Base-by-base conservation (phyloP, 2,888 invertebrate species). In the Ariolimax columbianus region DNA sequence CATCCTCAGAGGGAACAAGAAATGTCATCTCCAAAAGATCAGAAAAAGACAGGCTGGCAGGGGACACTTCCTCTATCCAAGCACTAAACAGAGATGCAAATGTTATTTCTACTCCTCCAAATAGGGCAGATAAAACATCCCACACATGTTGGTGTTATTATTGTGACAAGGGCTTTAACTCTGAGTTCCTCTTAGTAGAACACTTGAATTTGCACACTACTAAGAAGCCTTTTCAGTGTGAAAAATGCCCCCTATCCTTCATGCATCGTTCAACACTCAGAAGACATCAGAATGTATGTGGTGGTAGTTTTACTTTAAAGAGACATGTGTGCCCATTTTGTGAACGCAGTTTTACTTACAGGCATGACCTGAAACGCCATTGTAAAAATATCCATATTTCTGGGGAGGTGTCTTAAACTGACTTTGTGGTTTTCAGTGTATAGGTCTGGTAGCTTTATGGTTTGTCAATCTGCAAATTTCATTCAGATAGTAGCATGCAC, bases 1-100 rank as follows among this genome's bases (percentile, higher is more conserved):
- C 72, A 79, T 84, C 84, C 84, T 79, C 84, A 84, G 84, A 84
- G 79, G 84, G 79, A 78, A 51, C 84, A 78, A 78, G 78, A 78
- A 70, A 51, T 78, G 79, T 40, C 77, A 63, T 30, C 78, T 72
- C 55, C 66, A 66, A 79, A 33, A 40, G 72, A 78, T 84, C 79
- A 72, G 72, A 78, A 70, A 78, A 84, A 36, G 43, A 30, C 77
- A 77, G 73, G 77, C 77, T 59, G 51, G 68, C 72, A 72, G 78
- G 38, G 51, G 36, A 73, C 55, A 59, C 55, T 72, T 59, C 63
- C 82, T 73, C 73, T 73, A 43, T 73, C 72, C 70, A 55, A 68
- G 70, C 72, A 59, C 82, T 51, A 82, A 82, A 51, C 82, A 82
- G 55, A 82, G 70, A 70, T 78, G 63, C 78, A 63, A 38, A 78